Evolutionary conservation across 2,888 invertebrate species (phyloP), one percentile per base, ranked within the genome.

Genomic region (Polydrusus pterygomalis): DNA sequence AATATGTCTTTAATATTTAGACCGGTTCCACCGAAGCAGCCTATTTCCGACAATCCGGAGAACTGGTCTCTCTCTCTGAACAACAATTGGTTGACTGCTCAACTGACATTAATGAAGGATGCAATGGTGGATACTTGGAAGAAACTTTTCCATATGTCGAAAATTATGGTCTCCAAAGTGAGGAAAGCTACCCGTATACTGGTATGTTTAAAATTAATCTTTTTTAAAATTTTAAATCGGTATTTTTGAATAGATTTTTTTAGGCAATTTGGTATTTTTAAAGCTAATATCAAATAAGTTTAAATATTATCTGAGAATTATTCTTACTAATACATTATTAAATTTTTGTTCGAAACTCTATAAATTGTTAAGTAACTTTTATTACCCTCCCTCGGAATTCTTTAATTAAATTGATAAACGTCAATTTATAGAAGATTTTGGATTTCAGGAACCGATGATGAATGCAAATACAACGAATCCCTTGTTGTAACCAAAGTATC

Each of bases 81-180:
- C 81, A 81, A 77, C 76, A 79, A 65, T 56, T 81, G 54, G 65
- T 81, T 13, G 81, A 81, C 72, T 81, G 81, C 70, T 54, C 75
- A 17, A 73, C 56, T 40, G 30, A 70, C 17, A 40, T 64, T n/a
- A 79, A 78, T 40, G 8, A 18, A 0, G 81, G 81, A 18, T 81
- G 80, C 49, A 30, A 68, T 47, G 81, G 80, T 34, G 81, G 82
- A 25, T 63, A 30, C 9, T 67, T 75, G 70, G 69, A 74, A 5
- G 15, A 49, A 10, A 79, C 79, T 5, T 78, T 80, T 54, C 68
- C 78, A n/a, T 82, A 81, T 65, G 65, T 82, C 13, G 17, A 68
- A 20, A 51, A 77, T 18, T 49, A 80, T 38, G 81, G 81, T 56
- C 78, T 82, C 15, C 69, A 73, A 67, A 18, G 74, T 15, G 82